Evolutionary conservation across 2,797 vertebrate species (phyloP).

Genomic region (Helicolenus hilgendorfi): DNA sequence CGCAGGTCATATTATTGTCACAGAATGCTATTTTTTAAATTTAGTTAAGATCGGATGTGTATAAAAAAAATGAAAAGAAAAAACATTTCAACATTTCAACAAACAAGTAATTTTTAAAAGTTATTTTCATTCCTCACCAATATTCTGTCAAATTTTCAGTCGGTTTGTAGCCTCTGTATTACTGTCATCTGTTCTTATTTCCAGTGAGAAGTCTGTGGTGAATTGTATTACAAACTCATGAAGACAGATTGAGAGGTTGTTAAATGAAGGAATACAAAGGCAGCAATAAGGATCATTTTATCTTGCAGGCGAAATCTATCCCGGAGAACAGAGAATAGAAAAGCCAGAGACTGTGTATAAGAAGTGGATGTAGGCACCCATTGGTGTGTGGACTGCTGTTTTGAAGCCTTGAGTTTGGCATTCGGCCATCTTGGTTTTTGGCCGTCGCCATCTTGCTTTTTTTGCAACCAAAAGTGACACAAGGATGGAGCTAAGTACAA

Average conservation of each 20-base stretch:
- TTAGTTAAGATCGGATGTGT: background rate
- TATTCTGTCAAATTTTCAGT: background rate
- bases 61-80: background rate
- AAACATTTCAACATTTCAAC: background rate
- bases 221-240: conserved; percentile 2
- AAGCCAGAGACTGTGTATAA: background rate
- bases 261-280: conserved; percentile 16
- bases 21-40: background rate
- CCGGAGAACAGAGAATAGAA: background rate
- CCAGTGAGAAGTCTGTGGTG: background rate
- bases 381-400: no score
- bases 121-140: background rate
- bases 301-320: background rate
- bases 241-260: conserved; percentile 14
- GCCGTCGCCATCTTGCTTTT: no score
- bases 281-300: background rate
- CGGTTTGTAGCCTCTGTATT: background rate
- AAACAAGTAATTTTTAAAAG: background rate
- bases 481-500: no score
- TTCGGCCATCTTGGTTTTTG: no score
- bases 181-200: conserved; percentile 20
- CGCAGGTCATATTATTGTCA: background rate
- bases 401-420: no score
- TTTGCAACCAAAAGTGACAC: no score
- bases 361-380: no score